A percentile compares a stretch with the other conserved stretches of the same genome.
Evolutionary conservation across 2,797 vertebrate species (phyloP).

Genomic region (Pipistrellus pipistrellus): DNA sequence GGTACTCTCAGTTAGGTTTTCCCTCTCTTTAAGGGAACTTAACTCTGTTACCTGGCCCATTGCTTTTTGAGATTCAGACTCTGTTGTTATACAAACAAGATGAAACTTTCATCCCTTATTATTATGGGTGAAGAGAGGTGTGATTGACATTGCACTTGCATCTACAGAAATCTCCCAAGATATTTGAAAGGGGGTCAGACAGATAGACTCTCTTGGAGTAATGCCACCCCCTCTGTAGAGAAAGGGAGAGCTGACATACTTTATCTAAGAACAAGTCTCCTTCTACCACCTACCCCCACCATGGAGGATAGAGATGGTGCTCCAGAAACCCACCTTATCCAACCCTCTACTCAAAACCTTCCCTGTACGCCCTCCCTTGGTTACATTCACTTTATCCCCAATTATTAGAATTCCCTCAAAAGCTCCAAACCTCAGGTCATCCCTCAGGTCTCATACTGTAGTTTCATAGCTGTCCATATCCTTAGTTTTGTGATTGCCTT

Average conservation of each 20-base stretch:
- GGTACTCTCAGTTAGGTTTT: not conserved
- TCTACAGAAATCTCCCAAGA: not conserved
- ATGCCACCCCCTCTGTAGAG: no score
- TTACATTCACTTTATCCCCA: not conserved
- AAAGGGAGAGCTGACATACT: not conserved
- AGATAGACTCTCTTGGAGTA: not conserved
- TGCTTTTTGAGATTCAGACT: not conserved
- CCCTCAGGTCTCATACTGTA: not conserved
- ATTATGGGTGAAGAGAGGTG: not conserved
- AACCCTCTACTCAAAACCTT: not conserved
- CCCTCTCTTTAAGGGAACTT: not conserved
- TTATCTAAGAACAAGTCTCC: not conserved
- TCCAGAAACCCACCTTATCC: not conserved
- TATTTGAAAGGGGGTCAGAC: not conserved
- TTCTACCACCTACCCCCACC: not conserved
- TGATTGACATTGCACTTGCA: not conserved
- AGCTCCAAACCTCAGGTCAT: not conserved
- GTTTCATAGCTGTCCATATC: not conserved
- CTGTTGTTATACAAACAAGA: not conserved
- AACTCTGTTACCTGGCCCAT: not conserved
- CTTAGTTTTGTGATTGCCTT: not conserved
- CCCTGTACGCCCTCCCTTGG: not conserved
- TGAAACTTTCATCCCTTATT: not conserved
- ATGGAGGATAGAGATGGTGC: not conserved
- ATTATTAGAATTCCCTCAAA: constrained; percentile 4